Conservation (phyloP, 1,140 invertebrate species). For the Lordiphosa mommai region DNA sequence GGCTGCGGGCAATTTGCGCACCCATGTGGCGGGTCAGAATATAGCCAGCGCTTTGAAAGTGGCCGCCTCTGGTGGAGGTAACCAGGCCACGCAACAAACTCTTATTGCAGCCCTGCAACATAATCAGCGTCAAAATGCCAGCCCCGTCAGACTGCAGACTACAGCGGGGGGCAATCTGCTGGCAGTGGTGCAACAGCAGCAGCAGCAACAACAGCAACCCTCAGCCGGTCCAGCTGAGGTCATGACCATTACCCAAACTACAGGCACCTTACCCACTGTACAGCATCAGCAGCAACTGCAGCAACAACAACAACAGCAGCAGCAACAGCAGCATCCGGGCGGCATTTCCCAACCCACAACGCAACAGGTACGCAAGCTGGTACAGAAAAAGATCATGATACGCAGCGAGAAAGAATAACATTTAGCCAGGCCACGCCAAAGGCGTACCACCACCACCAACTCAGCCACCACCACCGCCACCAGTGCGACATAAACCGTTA, state of each 20-base stretch:
- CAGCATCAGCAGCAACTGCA: conserved; percentile 49
- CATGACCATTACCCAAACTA: conserved; percentile 71
- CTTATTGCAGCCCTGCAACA: conserved; percentile 76
- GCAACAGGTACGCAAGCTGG: conserved; percentile 78
- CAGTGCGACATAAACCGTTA: conserved; percentile 31
- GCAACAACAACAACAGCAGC: conserved; percentile 41
- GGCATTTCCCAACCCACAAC: conserved; percentile 49
- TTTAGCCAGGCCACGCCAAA: conserved; percentile 45
- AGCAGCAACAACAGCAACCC: conserved; percentile 33
- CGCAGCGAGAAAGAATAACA: conserved; percentile 77
- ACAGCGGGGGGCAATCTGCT: conserved; percentile 80
- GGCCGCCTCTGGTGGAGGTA: conserved; percentile 49
- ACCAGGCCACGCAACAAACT: conserved; percentile 79
- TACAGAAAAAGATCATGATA: conserved; percentile 79
- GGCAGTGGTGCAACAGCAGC: conserved; percentile 80
- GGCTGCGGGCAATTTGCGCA: conserved; percentile 79
- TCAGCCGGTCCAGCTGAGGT: conserved; percentile 57
- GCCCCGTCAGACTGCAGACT: conserved; percentile 81
- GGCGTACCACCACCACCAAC: conserved; percentile 31
- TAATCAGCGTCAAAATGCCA: conserved; percentile 79
- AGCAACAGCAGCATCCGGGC: conserved; percentile 38
- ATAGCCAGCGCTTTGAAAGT: conserved; percentile 81
- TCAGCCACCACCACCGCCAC: conserved; percentile 20
- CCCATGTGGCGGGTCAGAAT: conserved; percentile 74
- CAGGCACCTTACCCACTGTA: conserved; percentile 50